Conservation (phyloP, 2,113 vertebrate species). For the Lamprologus lemairii region DNA sequence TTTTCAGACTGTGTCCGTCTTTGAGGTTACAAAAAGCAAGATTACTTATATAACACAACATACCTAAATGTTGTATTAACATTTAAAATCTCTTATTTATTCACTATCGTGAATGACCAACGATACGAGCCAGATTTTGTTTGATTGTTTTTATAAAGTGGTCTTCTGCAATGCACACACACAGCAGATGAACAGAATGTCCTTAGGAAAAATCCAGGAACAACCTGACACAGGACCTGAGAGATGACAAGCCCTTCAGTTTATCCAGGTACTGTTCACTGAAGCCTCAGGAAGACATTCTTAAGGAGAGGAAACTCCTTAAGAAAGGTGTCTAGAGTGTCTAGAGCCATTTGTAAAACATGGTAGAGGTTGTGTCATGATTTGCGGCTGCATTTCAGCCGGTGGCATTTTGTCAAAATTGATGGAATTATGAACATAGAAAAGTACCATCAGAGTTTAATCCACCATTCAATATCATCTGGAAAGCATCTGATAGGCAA, state of each 20-base stretch:
- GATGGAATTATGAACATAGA: background rate
- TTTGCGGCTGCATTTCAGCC: background rate
- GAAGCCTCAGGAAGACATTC: background rate
- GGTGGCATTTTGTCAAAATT: background rate
- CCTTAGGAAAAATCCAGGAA: background rate
- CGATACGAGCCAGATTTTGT: background rate
- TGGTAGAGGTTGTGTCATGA: background rate
- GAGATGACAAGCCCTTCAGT: background rate
- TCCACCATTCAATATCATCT: background rate
- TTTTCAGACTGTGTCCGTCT: background rate
- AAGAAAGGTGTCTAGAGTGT: background rate
- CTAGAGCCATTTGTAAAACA: background rate
- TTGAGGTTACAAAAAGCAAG: background rate
- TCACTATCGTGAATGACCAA: background rate
- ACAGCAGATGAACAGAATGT: background rate
- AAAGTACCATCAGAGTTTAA: background rate
- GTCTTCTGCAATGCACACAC: background rate
- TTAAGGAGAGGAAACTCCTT: background rate
- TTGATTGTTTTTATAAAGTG: fast-evolving
- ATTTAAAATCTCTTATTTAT: background rate
- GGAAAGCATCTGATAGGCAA: background rate
- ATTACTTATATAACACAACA: background rate
- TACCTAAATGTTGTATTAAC: background rate
- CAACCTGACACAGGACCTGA: background rate
- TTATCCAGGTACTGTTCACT: background rate